phyloP scores from a whole-genome alignment of 2,797 vertebrate species.

The Sitta carolinensis region DNA sequence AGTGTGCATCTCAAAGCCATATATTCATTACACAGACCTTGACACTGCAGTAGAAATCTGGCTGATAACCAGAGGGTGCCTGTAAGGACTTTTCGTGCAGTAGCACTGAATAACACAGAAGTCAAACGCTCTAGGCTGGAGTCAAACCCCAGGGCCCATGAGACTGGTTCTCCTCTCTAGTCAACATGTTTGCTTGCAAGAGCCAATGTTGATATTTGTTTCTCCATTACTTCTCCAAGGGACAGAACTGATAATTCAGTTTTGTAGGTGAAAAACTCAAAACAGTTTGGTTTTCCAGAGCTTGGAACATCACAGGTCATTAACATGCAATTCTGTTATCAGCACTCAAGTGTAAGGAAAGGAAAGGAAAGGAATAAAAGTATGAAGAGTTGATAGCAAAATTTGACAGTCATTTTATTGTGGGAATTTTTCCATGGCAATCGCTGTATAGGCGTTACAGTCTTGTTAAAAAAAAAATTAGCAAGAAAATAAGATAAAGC shows the following conservation, averaged over 20 bases:
- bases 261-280: not conserved
- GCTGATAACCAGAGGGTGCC: not conserved
- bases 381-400: conserved; percentile 28
- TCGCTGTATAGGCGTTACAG: conserved; percentile 59
- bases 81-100: not conserved
- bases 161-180: not conserved
- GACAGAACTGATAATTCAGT: not conserved
- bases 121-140: not conserved
- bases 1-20: not conserved
- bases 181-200: not conserved
- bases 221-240: not conserved
- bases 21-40: not conserved
- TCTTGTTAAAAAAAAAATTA: conserved; percentile 53
- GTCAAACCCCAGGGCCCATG: not conserved
- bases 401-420: conserved; percentile 71
- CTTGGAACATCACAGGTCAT: not conserved
- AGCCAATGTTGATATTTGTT: not conserved
- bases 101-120: not conserved
- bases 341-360: conserved; percentile 48
- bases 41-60: not conserved
- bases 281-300: conserved; percentile 6
- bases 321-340: conserved; percentile 62
- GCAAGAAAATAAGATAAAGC: conserved; percentile 64
- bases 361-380: conserved; percentile 16
- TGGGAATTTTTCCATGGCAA: conserved; percentile 74